Evolutionary conservation across 2,113 vertebrate genomes (phyloP), one percentile per base, ranked within the genome.

Genomic region (Callionymus lyra): DNA sequence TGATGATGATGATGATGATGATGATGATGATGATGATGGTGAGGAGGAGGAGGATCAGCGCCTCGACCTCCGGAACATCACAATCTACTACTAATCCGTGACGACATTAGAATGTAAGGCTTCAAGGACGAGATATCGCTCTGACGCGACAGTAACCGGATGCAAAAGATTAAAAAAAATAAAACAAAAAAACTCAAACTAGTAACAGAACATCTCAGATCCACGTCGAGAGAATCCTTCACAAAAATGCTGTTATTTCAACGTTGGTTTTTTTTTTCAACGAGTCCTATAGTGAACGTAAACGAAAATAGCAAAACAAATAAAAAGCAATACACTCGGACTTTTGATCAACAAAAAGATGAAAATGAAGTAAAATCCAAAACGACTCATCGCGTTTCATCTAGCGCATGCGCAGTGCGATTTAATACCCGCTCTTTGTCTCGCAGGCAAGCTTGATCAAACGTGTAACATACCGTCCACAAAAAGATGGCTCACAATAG

Each of bases 291-390:
- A 81, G 31, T 83, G 81, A 2, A 83, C 60, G 47, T 78, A 81
- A 54, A 80, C 63, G 38, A 47, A 83, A 42, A 74, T 46, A 4
- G 64, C 68, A 34, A 83, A 81, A 44, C 74, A 81, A 1, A 80
- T 2, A 17, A 81, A 64, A 1, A 83, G 67, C 32, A 81, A 52
- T 9, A 76, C 48, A 68, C 74, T 83, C 15, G 74, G 76, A 32
- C 72, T 56, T 72, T 81, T 78, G 9, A 63, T 47, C 4, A 76
- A 31, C 12, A 81, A 54, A 34, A 80, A 74, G 14, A 83, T 11
- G 44, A 83, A 83, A 43, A 81, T 14, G 12, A 55, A 80, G 70
- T 83, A 83, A 35, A 83, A 67, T 0, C 72, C 73, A 34, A 81
- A 83, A 6, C 78, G 76, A 34, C 72, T 81, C 78, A 80, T 82